Percentiles rank a stretch among this genome's conserved stretches.
phyloP scores from a whole-genome alignment of 2,113 vertebrate genomes.

The Pollimyrus isidori region DNA sequence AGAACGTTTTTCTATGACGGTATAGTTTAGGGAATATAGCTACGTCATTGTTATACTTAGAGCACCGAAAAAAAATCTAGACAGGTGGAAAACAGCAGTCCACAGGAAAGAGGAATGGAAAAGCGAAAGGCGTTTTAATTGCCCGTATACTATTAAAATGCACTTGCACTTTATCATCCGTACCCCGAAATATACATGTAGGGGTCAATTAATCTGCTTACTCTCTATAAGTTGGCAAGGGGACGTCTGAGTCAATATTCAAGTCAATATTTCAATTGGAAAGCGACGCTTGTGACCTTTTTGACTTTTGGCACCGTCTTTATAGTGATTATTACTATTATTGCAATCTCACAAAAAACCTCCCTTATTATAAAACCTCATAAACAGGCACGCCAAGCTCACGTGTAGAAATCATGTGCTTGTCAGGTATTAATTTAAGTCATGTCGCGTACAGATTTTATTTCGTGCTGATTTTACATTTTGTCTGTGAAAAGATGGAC shows the following conservation, averaged over 20 bases:
- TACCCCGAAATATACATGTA: not conserved
- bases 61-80: not conserved
- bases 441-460: not conserved
- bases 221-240: not conserved
- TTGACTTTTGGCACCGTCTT: not conserved
- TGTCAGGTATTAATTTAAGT: not conserved
- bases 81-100: not conserved
- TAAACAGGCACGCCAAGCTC: not conserved
- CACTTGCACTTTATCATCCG: not conserved
- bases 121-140: not conserved
- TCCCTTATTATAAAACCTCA: not conserved
- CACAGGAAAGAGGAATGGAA: not conserved
- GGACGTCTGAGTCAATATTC: not conserved
- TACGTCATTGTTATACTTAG: not conserved
- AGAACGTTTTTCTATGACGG: not conserved
- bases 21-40: not conserved
- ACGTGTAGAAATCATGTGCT: not conserved
- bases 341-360: not conserved
- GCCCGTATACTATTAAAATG: not conserved
- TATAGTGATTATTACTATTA: not conserved
- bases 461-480: not conserved
- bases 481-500: slow-evolving; percentile 10
- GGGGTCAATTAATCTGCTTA: not conserved
- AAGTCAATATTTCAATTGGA: not conserved
- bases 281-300: not conserved